These are phyloP conservation scores for Oscheius sp. DNA, from an alignment of 2,888 invertebrate genomes.

Conservation along the genomic window DNA sequence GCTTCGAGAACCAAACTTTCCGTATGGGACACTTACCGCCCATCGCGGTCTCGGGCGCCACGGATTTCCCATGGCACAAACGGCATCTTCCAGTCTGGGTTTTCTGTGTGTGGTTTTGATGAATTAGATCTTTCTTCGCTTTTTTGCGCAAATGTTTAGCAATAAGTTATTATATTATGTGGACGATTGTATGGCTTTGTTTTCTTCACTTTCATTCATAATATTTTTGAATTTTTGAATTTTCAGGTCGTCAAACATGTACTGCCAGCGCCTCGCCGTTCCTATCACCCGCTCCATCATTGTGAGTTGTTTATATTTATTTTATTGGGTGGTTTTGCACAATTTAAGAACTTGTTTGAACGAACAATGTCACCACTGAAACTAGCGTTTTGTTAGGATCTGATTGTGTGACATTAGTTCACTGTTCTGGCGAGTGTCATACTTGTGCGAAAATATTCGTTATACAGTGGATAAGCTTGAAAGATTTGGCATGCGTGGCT, in stretches of 20 bases:
- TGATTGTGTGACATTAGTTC: neutral
- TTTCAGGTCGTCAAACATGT: conserved; percentile 59
- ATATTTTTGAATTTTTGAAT: neutral
- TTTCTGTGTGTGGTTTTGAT: too few species aligned
- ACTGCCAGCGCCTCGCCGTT: conserved; percentile 68
- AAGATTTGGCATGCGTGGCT: neutral
- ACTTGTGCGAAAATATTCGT: conserved; percentile 9
- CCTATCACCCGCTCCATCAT: conserved; percentile 66
- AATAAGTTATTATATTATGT: too few species aligned
- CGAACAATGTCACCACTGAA: neutral
- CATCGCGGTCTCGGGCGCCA: too few species aligned
- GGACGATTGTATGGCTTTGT: neutral
- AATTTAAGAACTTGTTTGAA: conserved; percentile 23
- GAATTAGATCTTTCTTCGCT: neutral
- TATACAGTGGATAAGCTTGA: neutral
- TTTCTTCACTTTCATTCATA: neutral
- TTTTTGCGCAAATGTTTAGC: neutral
- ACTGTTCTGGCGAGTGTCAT: conserved; percentile 22
- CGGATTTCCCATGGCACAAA: too few species aligned
- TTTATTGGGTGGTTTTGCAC: conserved; percentile 8
- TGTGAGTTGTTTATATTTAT: conserved; percentile 41
- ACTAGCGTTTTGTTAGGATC: conserved; percentile 15
- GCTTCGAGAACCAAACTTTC: too few species aligned
- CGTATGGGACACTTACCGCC: too few species aligned
- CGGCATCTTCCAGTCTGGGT: too few species aligned